Conservation (phyloP, 1,140 invertebrate genomes). For the Choristoneura fumiferana region DNA sequence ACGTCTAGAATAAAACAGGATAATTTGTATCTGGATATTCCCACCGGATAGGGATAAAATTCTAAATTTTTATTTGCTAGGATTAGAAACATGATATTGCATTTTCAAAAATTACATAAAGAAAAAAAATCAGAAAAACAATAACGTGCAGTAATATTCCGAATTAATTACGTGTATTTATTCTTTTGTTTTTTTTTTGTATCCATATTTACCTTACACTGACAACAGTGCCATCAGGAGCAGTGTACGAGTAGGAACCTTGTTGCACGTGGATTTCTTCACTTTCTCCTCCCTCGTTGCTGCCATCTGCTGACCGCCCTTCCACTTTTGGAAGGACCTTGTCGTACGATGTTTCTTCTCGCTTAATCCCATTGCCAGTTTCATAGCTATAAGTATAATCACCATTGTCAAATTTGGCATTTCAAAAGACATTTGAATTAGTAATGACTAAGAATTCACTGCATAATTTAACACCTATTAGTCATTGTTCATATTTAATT, state of each 20-base stretch:
- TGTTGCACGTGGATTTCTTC: constrained; percentile 79
- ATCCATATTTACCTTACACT: constrained; percentile 67
- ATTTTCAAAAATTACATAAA: too few relatives aligned
- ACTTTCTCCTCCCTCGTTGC: constrained; percentile 69
- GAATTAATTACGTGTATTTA: too few relatives aligned
- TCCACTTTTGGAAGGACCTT: constrained; percentile 72
- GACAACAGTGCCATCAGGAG: constrained; percentile 81
- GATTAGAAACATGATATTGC: too few relatives aligned
- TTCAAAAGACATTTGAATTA: constrained; percentile 3
- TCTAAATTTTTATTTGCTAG: too few relatives aligned
- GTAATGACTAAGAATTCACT: neutral
- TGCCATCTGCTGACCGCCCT: constrained; percentile 50
- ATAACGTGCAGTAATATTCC: too few relatives aligned
- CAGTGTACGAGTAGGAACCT: constrained; percentile 83
- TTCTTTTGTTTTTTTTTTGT: too few relatives aligned
- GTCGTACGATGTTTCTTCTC: constrained; percentile 80
- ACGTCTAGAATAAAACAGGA: too few relatives aligned
- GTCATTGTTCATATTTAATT: constrained; percentile 5
- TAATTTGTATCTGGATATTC: too few relatives aligned
- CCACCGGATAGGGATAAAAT: too few relatives aligned
- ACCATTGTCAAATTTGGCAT: neutral
- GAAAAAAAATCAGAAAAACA: too few relatives aligned
- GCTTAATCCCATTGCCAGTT: constrained; percentile 82
- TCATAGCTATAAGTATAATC: constrained; percentile 75
- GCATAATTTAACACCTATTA: neutral